Evolutionary conservation across 2,797 vertebrate genomes (phyloP).

Genomic region (Smutsia temminckii): DNA sequence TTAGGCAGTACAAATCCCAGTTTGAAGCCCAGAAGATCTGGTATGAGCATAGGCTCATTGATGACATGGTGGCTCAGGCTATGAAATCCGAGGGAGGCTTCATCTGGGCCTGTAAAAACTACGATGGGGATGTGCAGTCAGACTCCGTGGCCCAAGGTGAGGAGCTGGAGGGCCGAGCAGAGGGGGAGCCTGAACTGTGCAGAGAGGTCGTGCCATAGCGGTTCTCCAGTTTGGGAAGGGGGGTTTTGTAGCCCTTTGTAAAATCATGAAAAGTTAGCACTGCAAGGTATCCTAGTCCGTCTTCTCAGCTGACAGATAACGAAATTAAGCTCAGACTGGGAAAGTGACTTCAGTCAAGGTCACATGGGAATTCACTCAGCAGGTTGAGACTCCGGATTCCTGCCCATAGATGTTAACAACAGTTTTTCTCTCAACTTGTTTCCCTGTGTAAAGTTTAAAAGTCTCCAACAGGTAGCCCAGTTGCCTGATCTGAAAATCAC

Average conservation of each 20-base stretch:
- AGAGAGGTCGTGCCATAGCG: neutral
- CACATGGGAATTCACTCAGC: neutral
- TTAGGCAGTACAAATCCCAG: slow-evolving; percentile 92
- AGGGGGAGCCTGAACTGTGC: neutral
- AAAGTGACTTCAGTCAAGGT: neutral
- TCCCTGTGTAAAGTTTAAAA: neutral
- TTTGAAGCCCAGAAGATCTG: slow-evolving; percentile 96
- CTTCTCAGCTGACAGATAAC: neutral
- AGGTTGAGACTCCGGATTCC: neutral
- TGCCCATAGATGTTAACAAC: neutral
- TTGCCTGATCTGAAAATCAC: neutral
- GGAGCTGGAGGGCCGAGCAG: fast-evolving
- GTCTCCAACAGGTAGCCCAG: neutral
- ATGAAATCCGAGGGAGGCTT: slow-evolving; percentile 99
- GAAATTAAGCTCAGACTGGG: neutral
- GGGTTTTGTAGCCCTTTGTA: neutral
- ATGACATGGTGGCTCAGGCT: slow-evolving; percentile 99
- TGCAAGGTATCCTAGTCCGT: neutral
- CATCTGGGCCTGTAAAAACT: slow-evolving; percentile 99
- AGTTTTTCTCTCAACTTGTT: neutral
- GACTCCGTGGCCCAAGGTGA: slow-evolving; percentile 98
- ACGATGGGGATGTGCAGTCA: slow-evolving; percentile 98
- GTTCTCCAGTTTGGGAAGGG: neutral
- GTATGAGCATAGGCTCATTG: slow-evolving; percentile 98
- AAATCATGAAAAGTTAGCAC: neutral